Evolutionary conservation across 37 sponge, comb jelly and placozoan genomes (phyloP).

Genomic region (Ianthella basta): DNA sequence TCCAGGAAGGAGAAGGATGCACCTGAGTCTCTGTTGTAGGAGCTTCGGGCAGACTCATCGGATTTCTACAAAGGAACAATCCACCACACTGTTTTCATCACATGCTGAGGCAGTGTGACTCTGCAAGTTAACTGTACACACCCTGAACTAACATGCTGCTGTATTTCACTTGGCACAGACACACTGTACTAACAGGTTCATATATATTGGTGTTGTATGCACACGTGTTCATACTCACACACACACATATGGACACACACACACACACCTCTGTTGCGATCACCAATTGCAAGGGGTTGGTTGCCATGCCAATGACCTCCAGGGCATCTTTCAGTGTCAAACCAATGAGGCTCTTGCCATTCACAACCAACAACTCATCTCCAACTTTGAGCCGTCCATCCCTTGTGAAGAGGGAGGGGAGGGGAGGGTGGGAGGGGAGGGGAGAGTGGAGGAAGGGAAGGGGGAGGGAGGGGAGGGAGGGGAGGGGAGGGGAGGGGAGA

Average conservation of each 20-base stretch:
- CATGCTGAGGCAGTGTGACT: too few species aligned
- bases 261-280: conserved; percentile 55
- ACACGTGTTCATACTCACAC: too few species aligned
- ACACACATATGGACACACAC: neutral
- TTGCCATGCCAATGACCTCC: conserved; percentile 40
- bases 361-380: conserved; percentile 78
- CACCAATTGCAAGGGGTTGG: conserved; percentile 55
- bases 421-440: neutral
- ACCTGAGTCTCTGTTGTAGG: neutral
- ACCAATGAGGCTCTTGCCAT: conserved; percentile 71
- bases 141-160: too few species aligned
- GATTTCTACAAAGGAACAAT: neutral
- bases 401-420: conserved; percentile 37
- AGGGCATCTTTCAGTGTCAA: conserved; percentile 63
- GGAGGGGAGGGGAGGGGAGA: too few species aligned
- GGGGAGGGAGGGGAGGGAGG: neutral
- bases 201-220: too few species aligned
- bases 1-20: neutral
- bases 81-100: neutral
- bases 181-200: too few species aligned
- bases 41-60: conserved; percentile 8
- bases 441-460: too few species aligned
- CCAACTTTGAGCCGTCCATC: conserved; percentile 65
- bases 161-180: too few species aligned
- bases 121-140: too few species aligned